Evolutionary conservation across 1,140 invertebrate genomes (phyloP), one percentile per base, ranked within the genome.

Genomic region (Adelges cooleyi): DNA sequence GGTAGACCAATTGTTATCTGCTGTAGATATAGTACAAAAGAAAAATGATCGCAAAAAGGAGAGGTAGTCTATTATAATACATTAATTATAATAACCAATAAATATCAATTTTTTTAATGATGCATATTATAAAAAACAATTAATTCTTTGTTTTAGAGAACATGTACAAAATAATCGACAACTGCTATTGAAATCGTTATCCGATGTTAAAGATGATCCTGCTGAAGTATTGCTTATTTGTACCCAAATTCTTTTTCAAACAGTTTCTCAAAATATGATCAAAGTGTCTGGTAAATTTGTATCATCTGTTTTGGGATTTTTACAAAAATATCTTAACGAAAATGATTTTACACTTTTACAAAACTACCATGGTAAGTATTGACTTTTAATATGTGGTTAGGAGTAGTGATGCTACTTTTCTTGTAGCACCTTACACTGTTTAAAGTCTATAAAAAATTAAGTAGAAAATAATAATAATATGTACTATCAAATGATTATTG

Each of bases 281-380:
- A 90, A 96, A 73, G 89, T 89, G 11, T 94, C 92, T 23, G 93
- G 93, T 0, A 84, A 90, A 74, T 91, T 92, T 76, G 89, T 97
- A 3, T 85, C 90, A 0, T 78, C 82, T 20, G 82, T 97, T 67
- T 76, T 96, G 20, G 70, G 76, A 2, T 87, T 83, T 74, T 78
- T 97, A 13, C 82, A 86, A 67, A 75, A 78, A 22, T 80, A 84
- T 66, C 73, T 95, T 25, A 80, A 80, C 66, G 74, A 77, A 18
- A 81, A 87, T 3, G 79, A 85, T 49, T 79, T 80, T 71, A 70
- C 78, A 10, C 72, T 80, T 42, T 76, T 95, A 3, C 77, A 81
- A 17, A 76, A 78, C 52, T 92, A 86, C 75, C 87, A 95, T 79
- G 89, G 90, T 92, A 75, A 72, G 68, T 71, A n/a, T 36, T 71